phyloP scores from a whole-genome alignment of 2,888 invertebrate species.

The Monochamus alternatus region DNA sequence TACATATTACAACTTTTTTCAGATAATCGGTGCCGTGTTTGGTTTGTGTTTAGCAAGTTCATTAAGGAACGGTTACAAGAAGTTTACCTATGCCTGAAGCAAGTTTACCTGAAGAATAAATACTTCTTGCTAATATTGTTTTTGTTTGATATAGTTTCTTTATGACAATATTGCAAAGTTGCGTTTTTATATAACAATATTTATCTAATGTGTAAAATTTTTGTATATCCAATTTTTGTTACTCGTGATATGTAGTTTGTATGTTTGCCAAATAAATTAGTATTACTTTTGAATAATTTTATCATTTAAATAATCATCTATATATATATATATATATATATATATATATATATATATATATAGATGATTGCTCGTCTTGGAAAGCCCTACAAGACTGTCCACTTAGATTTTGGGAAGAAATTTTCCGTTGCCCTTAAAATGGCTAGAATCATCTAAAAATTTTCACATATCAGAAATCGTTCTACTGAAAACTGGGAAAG shows the following conservation, averaged over 20 bases:
- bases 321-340: too few species aligned
- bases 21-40: conserved; percentile 87
- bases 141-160: conserved; percentile 40
- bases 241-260: conserved; percentile 16
- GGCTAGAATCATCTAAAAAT: too few species aligned
- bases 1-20: conserved; percentile 63
- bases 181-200: conserved; percentile 44
- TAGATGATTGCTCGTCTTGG: too few species aligned
- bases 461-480: too few species aligned
- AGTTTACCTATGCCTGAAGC: conserved; percentile 68
- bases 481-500: too few species aligned
- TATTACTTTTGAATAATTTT: neutral
- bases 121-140: conserved; percentile 40
- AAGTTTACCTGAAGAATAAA: conserved; percentile 35
- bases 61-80: conserved; percentile 87
- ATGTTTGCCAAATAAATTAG: conserved; percentile 33
- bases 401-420: too few species aligned
- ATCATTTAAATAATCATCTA: too few species aligned
- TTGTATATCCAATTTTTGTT: conserved; percentile 37
- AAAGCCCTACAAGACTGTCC: too few species aligned
- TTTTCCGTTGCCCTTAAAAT: too few species aligned
- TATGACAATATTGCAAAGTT: conserved; percentile 33
- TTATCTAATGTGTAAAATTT: conserved; percentile 37
- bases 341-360: too few species aligned
- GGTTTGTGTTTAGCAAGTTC: conserved; percentile 91